Conservation (phyloP, 2,797 vertebrate species). For the Enteromius treurensis region DNA sequence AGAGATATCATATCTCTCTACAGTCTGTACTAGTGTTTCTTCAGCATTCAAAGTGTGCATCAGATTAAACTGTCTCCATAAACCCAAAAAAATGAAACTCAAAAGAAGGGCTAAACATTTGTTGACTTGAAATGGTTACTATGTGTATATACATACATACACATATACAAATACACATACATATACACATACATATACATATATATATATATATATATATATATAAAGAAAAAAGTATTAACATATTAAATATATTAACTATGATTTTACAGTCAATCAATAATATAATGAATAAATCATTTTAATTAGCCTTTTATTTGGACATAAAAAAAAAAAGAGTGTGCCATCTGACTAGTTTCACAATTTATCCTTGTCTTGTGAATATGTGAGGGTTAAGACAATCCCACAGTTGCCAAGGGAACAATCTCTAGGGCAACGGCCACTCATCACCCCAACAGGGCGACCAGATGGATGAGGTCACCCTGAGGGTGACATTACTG, state of each 20-base stretch:
- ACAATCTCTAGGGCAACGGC: conserved; percentile 22
- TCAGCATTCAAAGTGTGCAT: not conserved
- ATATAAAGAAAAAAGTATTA: no score
- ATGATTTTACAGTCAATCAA: not conserved
- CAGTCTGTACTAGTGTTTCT: not conserved
- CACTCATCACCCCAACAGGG: conserved; percentile 13
- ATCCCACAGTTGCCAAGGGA: not conserved
- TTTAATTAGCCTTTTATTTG: not conserved
- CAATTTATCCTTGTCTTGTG: not conserved
- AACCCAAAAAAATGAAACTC: not conserved
- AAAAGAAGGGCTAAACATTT: not conserved
- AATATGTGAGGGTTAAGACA: conserved; percentile 6
- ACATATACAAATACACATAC: no score
- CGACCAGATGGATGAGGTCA: conserved; percentile 25
- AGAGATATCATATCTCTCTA: conserved; percentile 1
- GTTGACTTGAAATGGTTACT: no score
- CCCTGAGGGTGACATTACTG: conserved; percentile 17
- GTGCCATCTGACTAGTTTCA: conserved; percentile 1
- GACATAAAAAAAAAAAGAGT: not conserved
- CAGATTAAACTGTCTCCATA: not conserved
- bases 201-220: no score
- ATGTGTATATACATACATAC: no score
- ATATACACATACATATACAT: no score
- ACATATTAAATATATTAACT: not conserved
- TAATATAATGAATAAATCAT: not conserved